Conservation (phyloP, 2,113 vertebrate species). For the Ameiurus melas region DNA sequence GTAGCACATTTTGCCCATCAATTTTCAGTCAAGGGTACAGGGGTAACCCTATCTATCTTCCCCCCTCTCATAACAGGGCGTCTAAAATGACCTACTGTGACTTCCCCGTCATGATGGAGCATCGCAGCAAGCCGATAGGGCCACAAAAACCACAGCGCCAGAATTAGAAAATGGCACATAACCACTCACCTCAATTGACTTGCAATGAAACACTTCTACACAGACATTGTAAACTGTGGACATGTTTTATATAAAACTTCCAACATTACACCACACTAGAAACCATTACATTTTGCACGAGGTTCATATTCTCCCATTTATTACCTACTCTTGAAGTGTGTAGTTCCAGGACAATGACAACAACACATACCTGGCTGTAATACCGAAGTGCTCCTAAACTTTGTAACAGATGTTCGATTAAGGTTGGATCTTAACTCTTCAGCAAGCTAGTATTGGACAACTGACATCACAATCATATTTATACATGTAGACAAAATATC, state of each 20-base stretch:
- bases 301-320: not conserved
- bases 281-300: not conserved
- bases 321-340: not conserved
- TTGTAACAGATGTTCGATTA: not conserved
- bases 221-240: not conserved
- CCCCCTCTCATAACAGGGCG: slow-evolving; percentile 25
- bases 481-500: not conserved
- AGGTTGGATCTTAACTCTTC: not conserved
- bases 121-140: slow-evolving; percentile 48
- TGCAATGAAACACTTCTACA: not conserved
- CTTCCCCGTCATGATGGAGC: slow-evolving; percentile 20
- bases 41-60: slow-evolving; percentile 51
- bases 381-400: not conserved
- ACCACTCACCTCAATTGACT: not conserved
- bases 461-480: not conserved
- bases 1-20: not conserved
- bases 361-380: slow-evolving; percentile 14
- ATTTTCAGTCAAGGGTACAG: not conserved
- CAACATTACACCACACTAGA: not conserved
- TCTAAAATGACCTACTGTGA: slow-evolving; percentile 41
- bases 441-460: not conserved
- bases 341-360: not conserved
- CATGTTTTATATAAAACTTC: not conserved
- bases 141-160: slow-evolving; percentile 32
- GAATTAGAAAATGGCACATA: slow-evolving; percentile 47